Conservation (phyloP, 2,797 vertebrate species). For the Kryptolebias ocellatus region DNA sequence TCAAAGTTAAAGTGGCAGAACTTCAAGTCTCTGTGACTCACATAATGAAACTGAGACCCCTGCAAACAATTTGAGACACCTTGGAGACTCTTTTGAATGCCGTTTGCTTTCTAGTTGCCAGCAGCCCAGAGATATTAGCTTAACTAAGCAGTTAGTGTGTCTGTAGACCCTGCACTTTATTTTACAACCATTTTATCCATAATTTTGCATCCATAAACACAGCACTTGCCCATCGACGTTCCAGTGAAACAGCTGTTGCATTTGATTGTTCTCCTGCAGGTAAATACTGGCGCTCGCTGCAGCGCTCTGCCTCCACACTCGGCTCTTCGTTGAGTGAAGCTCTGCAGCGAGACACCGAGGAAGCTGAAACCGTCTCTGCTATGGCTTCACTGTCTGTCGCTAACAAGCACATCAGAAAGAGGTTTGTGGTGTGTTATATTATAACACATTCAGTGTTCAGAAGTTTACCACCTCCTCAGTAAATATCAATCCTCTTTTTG, state of each 20-base stretch:
- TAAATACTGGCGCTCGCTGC: slow-evolving; percentile 94
- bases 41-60: too few relatives aligned
- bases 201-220: too few relatives aligned
- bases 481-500: slow-evolving; percentile 13
- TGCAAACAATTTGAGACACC: too few relatives aligned
- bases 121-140: too few relatives aligned
- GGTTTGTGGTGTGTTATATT: slow-evolving; percentile 71
- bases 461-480: background rate
- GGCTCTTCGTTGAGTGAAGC: slow-evolving; percentile 91
- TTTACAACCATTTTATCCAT: background rate
- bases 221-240: too few relatives aligned
- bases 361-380: slow-evolving; percentile 94
- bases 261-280: slow-evolving; percentile 72
- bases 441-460: too few relatives aligned
- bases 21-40: too few relatives aligned
- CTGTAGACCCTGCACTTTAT: background rate
- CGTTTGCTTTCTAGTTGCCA: too few relatives aligned
- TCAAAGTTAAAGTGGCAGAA: too few relatives aligned
- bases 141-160: background rate
- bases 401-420: slow-evolving; percentile 89
- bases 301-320: slow-evolving; percentile 84
- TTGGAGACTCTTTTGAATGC: too few relatives aligned
- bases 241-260: background rate
- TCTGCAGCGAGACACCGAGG: slow-evolving; percentile 89
- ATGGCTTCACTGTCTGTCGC: slow-evolving; percentile 96